phyloP scores from a whole-genome alignment of 2,888 invertebrate genomes.

The Phaedon cochleariae region DNA sequence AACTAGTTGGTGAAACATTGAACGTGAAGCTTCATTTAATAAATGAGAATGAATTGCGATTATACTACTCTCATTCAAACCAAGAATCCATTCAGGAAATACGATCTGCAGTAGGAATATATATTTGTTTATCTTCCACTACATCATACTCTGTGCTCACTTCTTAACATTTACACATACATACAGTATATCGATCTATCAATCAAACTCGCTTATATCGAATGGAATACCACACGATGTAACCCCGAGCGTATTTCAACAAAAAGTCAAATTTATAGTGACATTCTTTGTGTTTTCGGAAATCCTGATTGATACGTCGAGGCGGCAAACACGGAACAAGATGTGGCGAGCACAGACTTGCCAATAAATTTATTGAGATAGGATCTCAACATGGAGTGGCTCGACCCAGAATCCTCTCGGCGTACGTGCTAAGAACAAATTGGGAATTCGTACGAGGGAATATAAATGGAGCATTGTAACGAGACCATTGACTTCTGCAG shows the following conservation, averaged over 20 bases:
- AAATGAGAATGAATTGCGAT: too few species aligned
- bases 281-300: background rate
- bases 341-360: conserved; percentile 13
- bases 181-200: too few species aligned
- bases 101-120: too few species aligned
- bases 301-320: conserved; percentile 13
- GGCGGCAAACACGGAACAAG: conserved; percentile 11
- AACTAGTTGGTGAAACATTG: too few species aligned
- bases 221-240: background rate
- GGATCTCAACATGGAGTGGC: conserved; percentile 11
- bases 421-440: conserved; percentile 1
- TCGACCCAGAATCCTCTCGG: conserved; percentile 9
- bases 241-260: background rate
- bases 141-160: too few species aligned
- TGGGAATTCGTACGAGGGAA: conserved; percentile 12
- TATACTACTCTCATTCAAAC: too few species aligned
- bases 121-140: too few species aligned
- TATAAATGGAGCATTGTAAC: background rate
- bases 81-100: too few species aligned
- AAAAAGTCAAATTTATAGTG: conserved; percentile 14
- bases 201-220: too few species aligned
- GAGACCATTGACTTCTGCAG: background rate
- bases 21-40: too few species aligned
- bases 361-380: conserved; percentile 17
- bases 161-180: too few species aligned